These are phyloP conservation scores for Metopia argyrocephala DNA, from an alignment of 2,888 invertebrate genomes.

Conservation along the genomic window DNA sequence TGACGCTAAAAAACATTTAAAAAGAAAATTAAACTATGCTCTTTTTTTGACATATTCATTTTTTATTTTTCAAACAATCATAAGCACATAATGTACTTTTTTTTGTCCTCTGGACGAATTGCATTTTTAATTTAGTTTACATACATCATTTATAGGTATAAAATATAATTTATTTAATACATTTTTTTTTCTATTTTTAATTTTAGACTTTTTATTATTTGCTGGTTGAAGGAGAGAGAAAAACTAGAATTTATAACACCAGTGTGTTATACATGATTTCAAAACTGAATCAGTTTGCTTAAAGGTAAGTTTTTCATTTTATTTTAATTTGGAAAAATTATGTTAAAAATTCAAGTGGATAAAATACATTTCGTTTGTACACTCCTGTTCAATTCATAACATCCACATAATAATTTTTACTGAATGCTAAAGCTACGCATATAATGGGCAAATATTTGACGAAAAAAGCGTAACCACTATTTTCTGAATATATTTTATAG, in stretches of 20 bases:
- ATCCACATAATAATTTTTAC: too few relatives aligned
- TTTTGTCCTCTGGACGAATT: too few relatives aligned
- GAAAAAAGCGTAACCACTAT: too few relatives aligned
- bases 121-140: background rate
- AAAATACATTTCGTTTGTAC: background rate
- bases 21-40: too few relatives aligned
- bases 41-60: too few relatives aligned
- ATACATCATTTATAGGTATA: background rate
- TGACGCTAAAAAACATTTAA: too few relatives aligned
- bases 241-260: slow-evolving; percentile 25
- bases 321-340: background rate
- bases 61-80: too few relatives aligned
- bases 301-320: slow-evolving; percentile 47
- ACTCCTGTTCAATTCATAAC: too few relatives aligned
- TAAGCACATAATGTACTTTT: too few relatives aligned
- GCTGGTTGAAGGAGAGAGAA: slow-evolving; percentile 12
- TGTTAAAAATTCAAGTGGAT: slow-evolving; percentile 5
- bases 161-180: background rate
- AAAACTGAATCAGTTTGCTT: slow-evolving; percentile 45
- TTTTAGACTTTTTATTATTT: slow-evolving; percentile 50
- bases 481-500: too few relatives aligned
- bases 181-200: slow-evolving; percentile 28
- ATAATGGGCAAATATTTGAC: too few relatives aligned
- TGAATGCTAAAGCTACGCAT: too few relatives aligned
- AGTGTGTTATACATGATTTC: slow-evolving; percentile 45